Conservation (phyloP, 2,113 vertebrate species). For the Oryzias javanicus region DNA sequence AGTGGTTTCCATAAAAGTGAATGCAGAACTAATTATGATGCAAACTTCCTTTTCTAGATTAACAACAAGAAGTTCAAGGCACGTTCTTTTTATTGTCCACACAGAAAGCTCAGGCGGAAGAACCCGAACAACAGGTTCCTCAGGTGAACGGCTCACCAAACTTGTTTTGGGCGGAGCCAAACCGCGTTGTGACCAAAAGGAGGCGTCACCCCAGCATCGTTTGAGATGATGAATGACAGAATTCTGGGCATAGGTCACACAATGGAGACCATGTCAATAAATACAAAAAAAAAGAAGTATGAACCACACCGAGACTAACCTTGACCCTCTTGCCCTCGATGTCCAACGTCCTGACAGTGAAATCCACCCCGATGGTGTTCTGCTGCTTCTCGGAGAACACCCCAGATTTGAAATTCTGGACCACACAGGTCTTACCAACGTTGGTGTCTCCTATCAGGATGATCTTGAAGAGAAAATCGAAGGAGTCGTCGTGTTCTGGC, state of each 20-base stretch:
- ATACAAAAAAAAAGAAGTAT: neutral
- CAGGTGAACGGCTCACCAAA: slow-evolving; percentile 27
- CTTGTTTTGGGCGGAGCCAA: slow-evolving; percentile 32
- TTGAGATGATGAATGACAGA: too few relatives aligned
- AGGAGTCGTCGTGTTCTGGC: slow-evolving; percentile 80
- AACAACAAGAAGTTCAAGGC: neutral
- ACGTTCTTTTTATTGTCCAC: slow-evolving; percentile 15
- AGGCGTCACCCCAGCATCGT: too few relatives aligned
- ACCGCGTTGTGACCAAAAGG: slow-evolving; percentile 19
- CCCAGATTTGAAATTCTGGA: slow-evolving; percentile 91
- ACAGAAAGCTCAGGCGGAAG: slow-evolving; percentile 7
- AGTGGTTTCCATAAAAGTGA: too few relatives aligned
- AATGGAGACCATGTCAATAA: neutral
- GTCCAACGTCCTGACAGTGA: slow-evolving; percentile 87
- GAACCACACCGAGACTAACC: slow-evolving; percentile 64
- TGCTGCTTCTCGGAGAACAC: slow-evolving; percentile 85
- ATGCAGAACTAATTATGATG: neutral
- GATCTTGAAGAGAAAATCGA: slow-evolving; percentile 95
- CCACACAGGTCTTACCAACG: slow-evolving; percentile 95
- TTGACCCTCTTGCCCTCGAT: slow-evolving; percentile 92
- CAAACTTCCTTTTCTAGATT: slow-evolving; percentile 3
- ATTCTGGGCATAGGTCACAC: too few relatives aligned
- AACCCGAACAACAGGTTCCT: slow-evolving; percentile 57
- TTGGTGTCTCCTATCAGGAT: slow-evolving; percentile 96
- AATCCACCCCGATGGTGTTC: slow-evolving; percentile 97